Percentiles rank a stretch among this genome's conserved stretches.
Evolutionary conservation across 2,888 invertebrate genomes (phyloP).

Genomic region (Phrixothrix hirtus): DNA sequence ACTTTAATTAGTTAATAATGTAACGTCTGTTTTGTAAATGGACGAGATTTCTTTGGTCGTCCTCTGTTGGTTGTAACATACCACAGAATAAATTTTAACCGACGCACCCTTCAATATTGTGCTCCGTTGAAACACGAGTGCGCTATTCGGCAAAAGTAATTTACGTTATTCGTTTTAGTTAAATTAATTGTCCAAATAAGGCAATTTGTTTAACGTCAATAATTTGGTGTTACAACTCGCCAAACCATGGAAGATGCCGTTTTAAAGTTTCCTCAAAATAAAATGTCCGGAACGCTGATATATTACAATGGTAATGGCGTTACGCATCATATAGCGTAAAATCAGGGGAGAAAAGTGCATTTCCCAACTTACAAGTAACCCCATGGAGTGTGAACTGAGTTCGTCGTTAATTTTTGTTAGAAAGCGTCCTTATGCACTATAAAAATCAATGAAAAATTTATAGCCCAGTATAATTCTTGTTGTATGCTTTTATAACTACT

Average conservation of each 20-base stretch:
- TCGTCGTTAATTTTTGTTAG: neutral
- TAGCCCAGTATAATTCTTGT: no score
- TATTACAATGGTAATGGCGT: conserved; percentile 35
- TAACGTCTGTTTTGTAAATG: no score
- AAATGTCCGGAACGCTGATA: conserved; percentile 30
- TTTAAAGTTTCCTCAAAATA: conserved; percentile 15
- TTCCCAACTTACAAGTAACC: conserved; percentile 24
- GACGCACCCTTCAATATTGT: conserved; percentile 12
- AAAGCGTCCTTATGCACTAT: no score
- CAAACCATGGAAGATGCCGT: conserved; percentile 1
- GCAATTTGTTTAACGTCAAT: no score
- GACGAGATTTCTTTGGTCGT: conserved; percentile 1
- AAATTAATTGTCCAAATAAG: no score
- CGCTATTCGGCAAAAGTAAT: conserved; percentile 7
- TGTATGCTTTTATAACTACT: no score
- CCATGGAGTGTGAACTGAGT: conserved; percentile 5
- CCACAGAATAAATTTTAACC: conserved; percentile 5
- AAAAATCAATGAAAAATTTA: no score
- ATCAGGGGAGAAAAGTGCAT: conserved; percentile 29
- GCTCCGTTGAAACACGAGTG: conserved; percentile 9
- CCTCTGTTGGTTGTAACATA: conserved; percentile 2
- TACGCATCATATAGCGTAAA: conserved; percentile 36
- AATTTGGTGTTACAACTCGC: no score
- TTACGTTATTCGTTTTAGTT: neutral
- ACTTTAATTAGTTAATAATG: conserved; percentile 10